Conservation (phyloP, 2,113 vertebrate genomes). For the Alces alces region DNA sequence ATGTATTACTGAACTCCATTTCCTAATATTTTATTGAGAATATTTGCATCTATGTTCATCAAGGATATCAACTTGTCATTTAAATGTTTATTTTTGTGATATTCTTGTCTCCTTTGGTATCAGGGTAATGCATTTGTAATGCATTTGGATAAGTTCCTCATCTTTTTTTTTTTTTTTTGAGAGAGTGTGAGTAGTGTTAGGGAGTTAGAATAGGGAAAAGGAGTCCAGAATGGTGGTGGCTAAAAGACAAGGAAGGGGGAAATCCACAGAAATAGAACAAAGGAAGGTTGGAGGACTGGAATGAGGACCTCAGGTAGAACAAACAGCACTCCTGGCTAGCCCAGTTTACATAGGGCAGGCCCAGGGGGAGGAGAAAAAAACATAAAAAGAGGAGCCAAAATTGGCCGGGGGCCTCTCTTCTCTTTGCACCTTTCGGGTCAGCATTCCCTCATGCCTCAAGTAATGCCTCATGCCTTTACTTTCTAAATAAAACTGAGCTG, state of each 20-base stretch:
- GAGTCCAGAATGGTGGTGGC: neutral
- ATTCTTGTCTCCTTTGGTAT: neutral
- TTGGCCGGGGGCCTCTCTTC: too few relatives aligned
- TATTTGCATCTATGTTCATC: neutral
- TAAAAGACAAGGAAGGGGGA: neutral
- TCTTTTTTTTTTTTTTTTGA: neutral
- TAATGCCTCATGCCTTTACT: too few relatives aligned
- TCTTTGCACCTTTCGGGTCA: too few relatives aligned
- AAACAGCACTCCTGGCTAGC: too few relatives aligned
- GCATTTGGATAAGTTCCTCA: neutral
- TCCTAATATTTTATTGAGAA: neutral
- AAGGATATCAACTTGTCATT: neutral
- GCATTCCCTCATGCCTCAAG: too few relatives aligned
- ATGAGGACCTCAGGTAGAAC: too few relatives aligned
- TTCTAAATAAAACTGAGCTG: too few relatives aligned
- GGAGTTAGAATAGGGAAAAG: neutral
- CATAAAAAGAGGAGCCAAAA: too few relatives aligned
- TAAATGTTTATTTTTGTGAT: neutral
- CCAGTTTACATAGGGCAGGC: too few relatives aligned
- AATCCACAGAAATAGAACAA: too few relatives aligned
- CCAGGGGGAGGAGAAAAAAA: too few relatives aligned
- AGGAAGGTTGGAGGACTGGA: too few relatives aligned
- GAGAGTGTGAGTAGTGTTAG: neutral
- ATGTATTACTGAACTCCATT: neutral
- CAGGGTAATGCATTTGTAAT: neutral